Evolutionary conservation across 1,140 invertebrate genomes (phyloP), one percentile per base, ranked within the genome.

Genomic region (Adelges cooleyi): DNA sequence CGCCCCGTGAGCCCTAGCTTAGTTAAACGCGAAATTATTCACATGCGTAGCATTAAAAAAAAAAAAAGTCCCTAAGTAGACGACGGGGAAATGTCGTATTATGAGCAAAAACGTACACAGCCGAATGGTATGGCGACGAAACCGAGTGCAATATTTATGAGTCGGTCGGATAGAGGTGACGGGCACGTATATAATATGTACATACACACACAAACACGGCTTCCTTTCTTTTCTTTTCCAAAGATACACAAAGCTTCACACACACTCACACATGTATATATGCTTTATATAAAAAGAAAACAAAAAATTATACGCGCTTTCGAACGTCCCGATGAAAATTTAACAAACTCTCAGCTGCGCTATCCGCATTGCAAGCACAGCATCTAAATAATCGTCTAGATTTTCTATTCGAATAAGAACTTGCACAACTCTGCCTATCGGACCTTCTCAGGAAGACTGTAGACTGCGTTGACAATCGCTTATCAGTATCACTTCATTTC

Each of bases 1-100:
- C 56, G 25, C 13, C 25, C 11, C 29, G 29, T 33, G 56, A 46
- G 38, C 5, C 54, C 20, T n/a, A 42, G 56, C 42, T 62, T 48
- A 62, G 56, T 17, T 33, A 18, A 48, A 62, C 56, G 56, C 11
- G 42, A 62, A 62, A 62, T 62, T 46, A 62, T 62, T 62, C 46
- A 62, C 56, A 33, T 15, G n/a, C 23, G 10, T 17, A n/a, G 56
- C 56, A 22, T 62, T 62, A 62, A 62, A n/a, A n/a, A n/a, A n/a
- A n/a, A n/a, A n/a, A n/a, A 62, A 62, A 18, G 56, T 62, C 56
- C 40, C 42, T 48, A 48, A 62, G 56, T 29, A 48, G 56, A 48
- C 56, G 56, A 62, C 44, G 46, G 56, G 56, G 56, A 62, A 62
- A 48, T 20, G 56, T 62, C 56, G 42, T 48, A 27, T 44, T 59